Evolutionary conservation across 2,113 vertebrate species (phyloP), one percentile per base, ranked within the genome.

Genomic region (Gymnobelideus leadbeateri): DNA sequence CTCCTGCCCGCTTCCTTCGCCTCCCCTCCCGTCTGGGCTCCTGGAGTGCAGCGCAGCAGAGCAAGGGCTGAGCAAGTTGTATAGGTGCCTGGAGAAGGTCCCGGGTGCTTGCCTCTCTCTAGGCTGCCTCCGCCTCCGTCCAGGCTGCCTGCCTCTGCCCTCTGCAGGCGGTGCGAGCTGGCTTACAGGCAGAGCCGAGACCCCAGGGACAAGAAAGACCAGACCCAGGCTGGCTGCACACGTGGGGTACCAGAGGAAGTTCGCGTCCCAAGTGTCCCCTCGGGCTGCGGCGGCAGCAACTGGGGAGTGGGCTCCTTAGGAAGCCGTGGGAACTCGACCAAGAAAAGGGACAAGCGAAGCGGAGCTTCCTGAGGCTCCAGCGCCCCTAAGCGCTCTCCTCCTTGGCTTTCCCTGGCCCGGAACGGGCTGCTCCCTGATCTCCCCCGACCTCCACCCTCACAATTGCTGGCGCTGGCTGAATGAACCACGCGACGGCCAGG

Each of bases 371-470:
- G 24, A 3, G 43, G 53, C 92, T 11, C 10, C n/a, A 25, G 54
- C 53, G 21, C 12, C 47, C 16, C 25, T 24, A 26, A 77, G 50
- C 31, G 77, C 54, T 49, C 25, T 46, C 90, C 28, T 50, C 24
- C 37, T 61, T 9, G 3, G 61, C 89, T 89, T 47, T 23, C 23
- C 52, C 93, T 49, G 57, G 52, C 24, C 61, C 54, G 3, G 25
- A n/a, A n/a, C 5, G 19, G 3, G 5, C n/a, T 84, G n/a, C 37
- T 8, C 16, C 31, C 8, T 0, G 23, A 1, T 37, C 26, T 10
- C 5, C 43, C n/a, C 25, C 0, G n/a, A 43, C 50, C 52, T 50
- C 24, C 46, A 2, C 46, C 3, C 9, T 43, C 37, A 21, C 37
- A n/a, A 43, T 43, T 14, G 1, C 28, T 10, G 19, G 31, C n/a